phyloP scores from a whole-genome alignment of 2,797 vertebrate species.

The Neosalanx taihuensis region DNA sequence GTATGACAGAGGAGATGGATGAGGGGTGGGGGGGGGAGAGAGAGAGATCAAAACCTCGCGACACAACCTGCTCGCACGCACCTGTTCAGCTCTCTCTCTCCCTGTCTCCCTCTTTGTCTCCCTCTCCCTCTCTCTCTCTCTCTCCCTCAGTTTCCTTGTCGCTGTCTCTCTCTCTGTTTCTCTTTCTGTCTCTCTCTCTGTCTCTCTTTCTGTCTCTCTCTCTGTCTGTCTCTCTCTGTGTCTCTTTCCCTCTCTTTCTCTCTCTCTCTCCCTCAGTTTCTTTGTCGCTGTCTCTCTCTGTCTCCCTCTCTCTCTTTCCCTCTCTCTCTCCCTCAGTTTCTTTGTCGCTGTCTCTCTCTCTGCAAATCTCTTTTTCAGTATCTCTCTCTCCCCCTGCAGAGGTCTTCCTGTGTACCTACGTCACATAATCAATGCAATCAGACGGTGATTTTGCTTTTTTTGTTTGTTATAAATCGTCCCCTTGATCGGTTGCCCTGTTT shows the following conservation, averaged over 20 bases:
- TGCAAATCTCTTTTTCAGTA: not conserved
- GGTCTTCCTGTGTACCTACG: too few species aligned
- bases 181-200: not conserved
- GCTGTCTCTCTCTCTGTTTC: not conserved
- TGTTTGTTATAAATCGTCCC: too few species aligned
- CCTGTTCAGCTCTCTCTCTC: constrained; percentile 44
- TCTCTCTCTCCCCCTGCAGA: not conserved
- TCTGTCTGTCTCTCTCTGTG: not conserved
- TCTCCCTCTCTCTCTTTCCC: not conserved
- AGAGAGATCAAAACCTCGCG: constrained; percentile 52
- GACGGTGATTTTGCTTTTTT: too few species aligned
- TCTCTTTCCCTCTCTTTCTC: not conserved
- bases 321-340: not conserved
- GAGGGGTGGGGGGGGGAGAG: constrained; percentile 30
- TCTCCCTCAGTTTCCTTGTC: not conserved
- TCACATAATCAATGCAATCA: too few species aligned
- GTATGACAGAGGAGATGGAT: constrained; percentile 57
- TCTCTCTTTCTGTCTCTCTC: not conserved
- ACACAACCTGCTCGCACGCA: constrained; percentile 57
- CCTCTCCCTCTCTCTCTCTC: not conserved
- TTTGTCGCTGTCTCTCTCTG: not conserved
- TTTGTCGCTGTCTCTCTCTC: not conserved
- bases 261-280: not conserved
- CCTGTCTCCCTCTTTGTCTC: not conserved
- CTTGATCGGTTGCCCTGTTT: too few species aligned